A percentile compares a stretch with the other conserved stretches of the same genome.
Conservation (phyloP, 2,113 vertebrate genomes). For the Lepus europaeus region DNA sequence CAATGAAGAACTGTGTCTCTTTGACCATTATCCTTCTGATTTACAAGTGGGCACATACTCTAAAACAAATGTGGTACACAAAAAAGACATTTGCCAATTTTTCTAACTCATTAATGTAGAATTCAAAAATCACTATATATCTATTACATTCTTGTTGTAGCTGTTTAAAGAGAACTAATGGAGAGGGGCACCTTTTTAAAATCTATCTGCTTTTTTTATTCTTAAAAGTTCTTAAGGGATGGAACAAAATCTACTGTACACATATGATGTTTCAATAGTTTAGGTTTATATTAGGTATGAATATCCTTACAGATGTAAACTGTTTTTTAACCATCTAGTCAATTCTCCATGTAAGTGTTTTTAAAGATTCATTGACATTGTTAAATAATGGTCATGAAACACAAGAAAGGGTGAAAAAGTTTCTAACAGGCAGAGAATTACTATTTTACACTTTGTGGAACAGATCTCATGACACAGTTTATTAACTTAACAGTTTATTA, state of each 20-base stretch:
- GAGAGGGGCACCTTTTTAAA: neutral
- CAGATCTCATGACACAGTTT: neutral
- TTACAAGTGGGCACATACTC: neutral
- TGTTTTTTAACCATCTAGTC: neutral
- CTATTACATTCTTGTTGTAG: neutral
- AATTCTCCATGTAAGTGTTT: neutral
- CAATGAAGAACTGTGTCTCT: neutral
- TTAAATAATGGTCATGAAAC: constrained; percentile 43
- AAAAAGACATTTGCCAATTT: neutral
- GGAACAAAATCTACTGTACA: neutral
- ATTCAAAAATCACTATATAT: neutral
- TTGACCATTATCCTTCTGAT: constrained; percentile 17
- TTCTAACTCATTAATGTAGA: neutral
- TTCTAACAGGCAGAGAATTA: neutral
- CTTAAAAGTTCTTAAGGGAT: neutral
- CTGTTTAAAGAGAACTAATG: constrained; percentile 24
- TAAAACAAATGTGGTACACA: neutral
- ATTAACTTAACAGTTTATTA: neutral
- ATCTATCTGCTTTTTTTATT: neutral
- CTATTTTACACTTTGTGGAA: constrained; percentile 32
- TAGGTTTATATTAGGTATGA: constrained; percentile 28
- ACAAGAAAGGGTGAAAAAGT: constrained; percentile 22
- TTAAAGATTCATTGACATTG: constrained; percentile 16
- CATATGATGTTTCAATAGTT: neutral
- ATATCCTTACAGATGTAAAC: constrained; percentile 29